Percentiles rank a stretch among this genome's conserved stretches.
phyloP scores from a whole-genome alignment of 2,113 vertebrate species.

The Nothocercus nigrocapillus region DNA sequence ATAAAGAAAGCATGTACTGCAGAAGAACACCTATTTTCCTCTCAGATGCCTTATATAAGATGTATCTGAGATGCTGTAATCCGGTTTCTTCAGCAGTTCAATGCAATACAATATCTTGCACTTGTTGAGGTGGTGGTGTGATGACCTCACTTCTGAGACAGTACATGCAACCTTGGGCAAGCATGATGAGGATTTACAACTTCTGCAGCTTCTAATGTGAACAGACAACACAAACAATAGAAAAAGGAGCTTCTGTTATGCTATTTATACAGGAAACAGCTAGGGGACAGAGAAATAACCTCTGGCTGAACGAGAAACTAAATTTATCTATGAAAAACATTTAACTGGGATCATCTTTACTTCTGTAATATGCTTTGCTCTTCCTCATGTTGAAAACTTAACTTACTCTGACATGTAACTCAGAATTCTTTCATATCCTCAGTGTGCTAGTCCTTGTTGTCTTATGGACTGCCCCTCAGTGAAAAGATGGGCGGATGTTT shows the following conservation, averaged over 20 bases:
- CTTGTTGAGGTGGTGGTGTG: not conserved
- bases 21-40: not conserved
- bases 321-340: not conserved
- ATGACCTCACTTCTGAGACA: not conserved
- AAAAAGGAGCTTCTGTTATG: not conserved
- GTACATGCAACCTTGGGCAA: not conserved
- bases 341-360: not conserved
- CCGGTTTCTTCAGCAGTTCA: not conserved
- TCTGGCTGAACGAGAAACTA: not conserved
- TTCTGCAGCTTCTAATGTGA: not conserved
- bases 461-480: rapidly evolving
- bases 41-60: not conserved
- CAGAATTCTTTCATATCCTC: not conserved
- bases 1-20: not conserved
- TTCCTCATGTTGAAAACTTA: not conserved
- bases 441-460: not conserved
- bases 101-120: too few relatives aligned
- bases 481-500: not conserved
- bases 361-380: not conserved
- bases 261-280: not conserved
- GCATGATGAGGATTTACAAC: not conserved
- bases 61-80: not conserved
- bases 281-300: not conserved
- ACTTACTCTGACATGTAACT: not conserved
- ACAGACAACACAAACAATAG: not conserved